phyloP scores from a whole-genome alignment of 2,888 invertebrate species.

The Eupithecia insigniata region DNA sequence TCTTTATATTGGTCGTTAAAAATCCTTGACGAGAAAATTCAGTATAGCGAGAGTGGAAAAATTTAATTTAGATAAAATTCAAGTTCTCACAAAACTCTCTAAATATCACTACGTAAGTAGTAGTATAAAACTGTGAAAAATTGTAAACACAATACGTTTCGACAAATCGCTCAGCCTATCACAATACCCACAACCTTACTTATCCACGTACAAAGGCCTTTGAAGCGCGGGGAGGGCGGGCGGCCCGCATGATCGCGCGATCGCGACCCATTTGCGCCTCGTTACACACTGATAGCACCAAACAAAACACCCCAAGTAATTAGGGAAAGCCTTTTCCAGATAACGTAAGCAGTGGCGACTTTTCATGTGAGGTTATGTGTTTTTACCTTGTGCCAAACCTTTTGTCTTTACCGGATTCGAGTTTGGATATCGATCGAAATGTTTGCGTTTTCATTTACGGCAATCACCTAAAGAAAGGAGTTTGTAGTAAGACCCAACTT shows the following conservation, averaged over 20 bases:
- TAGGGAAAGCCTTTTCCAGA: conserved; percentile 83
- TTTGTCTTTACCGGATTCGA: not conserved
- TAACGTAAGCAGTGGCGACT: conserved; percentile 78
- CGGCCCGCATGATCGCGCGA: conserved; percentile 82
- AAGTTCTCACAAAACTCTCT: not conserved
- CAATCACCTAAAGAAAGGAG: too few relatives aligned
- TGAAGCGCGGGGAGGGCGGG: conserved; percentile 70
- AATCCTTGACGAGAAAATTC: not conserved
- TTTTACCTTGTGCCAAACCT: conserved; percentile 2
- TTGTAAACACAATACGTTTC: not conserved
- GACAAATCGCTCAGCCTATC: conserved; percentile 50
- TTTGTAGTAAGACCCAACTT: not conserved
- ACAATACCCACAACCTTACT: conserved; percentile 46
- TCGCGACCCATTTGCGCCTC: conserved; percentile 83
- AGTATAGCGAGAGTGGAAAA: not conserved
- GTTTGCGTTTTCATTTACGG: not conserved
- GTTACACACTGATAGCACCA: conserved; percentile 83
- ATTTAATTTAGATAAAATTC: not conserved
- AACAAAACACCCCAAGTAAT: conserved; percentile 84
- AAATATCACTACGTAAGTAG: not conserved
- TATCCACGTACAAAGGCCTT: conserved; percentile 80
- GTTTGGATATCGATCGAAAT: not conserved
- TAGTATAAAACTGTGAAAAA: not conserved
- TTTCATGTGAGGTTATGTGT: conserved; percentile 41
- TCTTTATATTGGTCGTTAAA: not conserved